Evolutionary conservation across 37 sponge, comb jelly and placozoan species (phyloP), one percentile per base, ranked within the genome.

Genomic region (Ianthella basta): DNA sequence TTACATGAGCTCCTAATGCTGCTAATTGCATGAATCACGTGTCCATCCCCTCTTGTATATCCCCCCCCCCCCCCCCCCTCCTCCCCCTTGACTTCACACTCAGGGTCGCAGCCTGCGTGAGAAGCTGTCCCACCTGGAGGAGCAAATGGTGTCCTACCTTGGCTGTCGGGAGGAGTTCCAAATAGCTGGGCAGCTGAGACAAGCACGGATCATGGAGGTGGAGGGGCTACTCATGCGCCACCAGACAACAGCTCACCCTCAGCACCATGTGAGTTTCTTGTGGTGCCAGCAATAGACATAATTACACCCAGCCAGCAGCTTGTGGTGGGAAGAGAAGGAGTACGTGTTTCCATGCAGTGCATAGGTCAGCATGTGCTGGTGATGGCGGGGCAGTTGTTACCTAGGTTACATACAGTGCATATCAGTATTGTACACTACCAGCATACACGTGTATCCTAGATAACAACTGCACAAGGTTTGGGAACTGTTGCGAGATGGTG

Each of bases 131-230:
- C 70, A 60, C 15, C 81, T 85, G 18, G 59, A 81, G 56, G 63
- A 89, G 55, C 75, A 89, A 18, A 89, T 89, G 90, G 33, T 85
- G 4, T 33, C 54, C 50, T 36, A 72, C 15, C 15, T 89, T 1
- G 90, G 90, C 13, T 80, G 82, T 20, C 90, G 75, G 37, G 82
- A 85, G 21, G 82, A 81, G 25, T 3, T 40, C 0, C 57, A 60
- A 0, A 15, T 21, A 13, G 55, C 13, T 15, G 86, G 85, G 63
- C 72, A 60, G 72, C 19, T 33, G 41, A 68, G 81, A 81, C 21
- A 57, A 18, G 55, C 40, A 27, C 39, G 73, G 24, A 37, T 89
- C 0, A 15, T 50, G 15, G 74, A 85, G 41, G 81, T 89, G n/a
- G 86, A 89, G 18, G 65, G 80, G 33, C 72, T 36, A 1, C 72